Percentiles rank a stretch among this genome's conserved stretches.
Conservation (phyloP, 2,888 invertebrate species). For the Aelia acuminata region DNA sequence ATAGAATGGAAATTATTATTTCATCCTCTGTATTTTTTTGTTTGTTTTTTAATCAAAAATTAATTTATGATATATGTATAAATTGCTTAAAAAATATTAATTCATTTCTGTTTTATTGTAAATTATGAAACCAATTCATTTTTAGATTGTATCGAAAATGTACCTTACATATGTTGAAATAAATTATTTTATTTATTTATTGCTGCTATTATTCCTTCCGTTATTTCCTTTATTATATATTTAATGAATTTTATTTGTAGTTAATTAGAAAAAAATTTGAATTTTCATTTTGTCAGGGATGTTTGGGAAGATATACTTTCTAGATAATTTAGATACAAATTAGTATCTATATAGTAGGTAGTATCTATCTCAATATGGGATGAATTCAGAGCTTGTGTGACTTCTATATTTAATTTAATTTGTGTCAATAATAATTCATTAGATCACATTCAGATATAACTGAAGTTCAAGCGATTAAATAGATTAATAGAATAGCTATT, state of each 20-base stretch:
- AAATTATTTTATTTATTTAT: constrained; percentile 4
- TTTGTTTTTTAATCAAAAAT: not conserved
- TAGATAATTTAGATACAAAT: too few relatives aligned
- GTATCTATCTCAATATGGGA: too few relatives aligned
- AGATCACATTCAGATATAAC: too few relatives aligned
- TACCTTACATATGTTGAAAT: not conserved
- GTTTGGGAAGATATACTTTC: too few relatives aligned
- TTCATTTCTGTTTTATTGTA: not conserved
- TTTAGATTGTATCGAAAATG: not conserved
- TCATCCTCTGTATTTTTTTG: not conserved
- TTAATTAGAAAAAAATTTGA: not conserved
- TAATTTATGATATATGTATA: not conserved
- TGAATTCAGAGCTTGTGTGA: too few relatives aligned
- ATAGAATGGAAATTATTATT: not conserved
- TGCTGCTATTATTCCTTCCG: not conserved
- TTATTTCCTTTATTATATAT: not conserved
- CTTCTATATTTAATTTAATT: too few relatives aligned
- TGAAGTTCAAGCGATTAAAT: too few relatives aligned
- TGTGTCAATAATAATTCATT: too few relatives aligned
- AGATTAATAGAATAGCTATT: too few relatives aligned
- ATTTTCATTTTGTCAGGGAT: too few relatives aligned
- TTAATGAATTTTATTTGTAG: not conserved
- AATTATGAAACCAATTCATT: not conserved
- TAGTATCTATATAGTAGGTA: too few relatives aligned
- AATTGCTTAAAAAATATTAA: not conserved